A percentile compares a stretch with the other conserved stretches of the same genome.
Evolutionary conservation across 2,888 invertebrate species (phyloP).

Genomic region (Sarcophaga rosellei): DNA sequence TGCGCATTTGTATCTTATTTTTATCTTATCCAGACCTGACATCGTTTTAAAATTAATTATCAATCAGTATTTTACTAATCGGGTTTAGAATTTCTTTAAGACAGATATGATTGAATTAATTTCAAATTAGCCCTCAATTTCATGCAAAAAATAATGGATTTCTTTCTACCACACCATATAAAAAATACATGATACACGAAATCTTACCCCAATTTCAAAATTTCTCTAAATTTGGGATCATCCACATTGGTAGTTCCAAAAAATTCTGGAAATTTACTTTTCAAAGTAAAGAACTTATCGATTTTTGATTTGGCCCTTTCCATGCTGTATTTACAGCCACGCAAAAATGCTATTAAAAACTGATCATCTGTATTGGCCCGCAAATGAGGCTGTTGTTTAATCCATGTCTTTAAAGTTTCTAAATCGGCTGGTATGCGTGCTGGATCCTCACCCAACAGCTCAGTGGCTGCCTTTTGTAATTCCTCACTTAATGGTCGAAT

Average conservation of each 20-base stretch:
- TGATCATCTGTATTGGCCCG: conserved; percentile 82
- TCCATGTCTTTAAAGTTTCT: conserved; percentile 81
- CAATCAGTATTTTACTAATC: too few species aligned
- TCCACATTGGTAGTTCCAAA: conserved; percentile 79
- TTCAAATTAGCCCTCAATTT: too few species aligned
- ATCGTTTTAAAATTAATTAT: too few species aligned
- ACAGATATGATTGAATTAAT: too few species aligned
- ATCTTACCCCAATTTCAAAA: conserved; percentile 75
- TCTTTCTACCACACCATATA: too few species aligned
- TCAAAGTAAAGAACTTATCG: conserved; percentile 83
- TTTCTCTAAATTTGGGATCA: conserved; percentile 72
- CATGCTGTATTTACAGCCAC: conserved; percentile 86
- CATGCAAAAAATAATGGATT: too few species aligned
- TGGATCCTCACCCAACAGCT: conserved; percentile 76
- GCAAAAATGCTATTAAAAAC: conserved; percentile 84
- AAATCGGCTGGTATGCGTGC: conserved; percentile 75
- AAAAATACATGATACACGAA: neutral
- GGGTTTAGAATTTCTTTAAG: too few species aligned
- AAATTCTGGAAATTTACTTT: conserved; percentile 73
- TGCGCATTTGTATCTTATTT: too few species aligned
- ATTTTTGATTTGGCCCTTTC: conserved; percentile 85
- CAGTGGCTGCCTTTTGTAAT: conserved; percentile 53
- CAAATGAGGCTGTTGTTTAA: conserved; percentile 82
- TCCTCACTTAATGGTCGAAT: conserved; percentile 50
- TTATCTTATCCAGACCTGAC: too few species aligned